Base-by-base conservation (phyloP, 2,888 invertebrate species). In the Ochropleura plecta region DNA sequence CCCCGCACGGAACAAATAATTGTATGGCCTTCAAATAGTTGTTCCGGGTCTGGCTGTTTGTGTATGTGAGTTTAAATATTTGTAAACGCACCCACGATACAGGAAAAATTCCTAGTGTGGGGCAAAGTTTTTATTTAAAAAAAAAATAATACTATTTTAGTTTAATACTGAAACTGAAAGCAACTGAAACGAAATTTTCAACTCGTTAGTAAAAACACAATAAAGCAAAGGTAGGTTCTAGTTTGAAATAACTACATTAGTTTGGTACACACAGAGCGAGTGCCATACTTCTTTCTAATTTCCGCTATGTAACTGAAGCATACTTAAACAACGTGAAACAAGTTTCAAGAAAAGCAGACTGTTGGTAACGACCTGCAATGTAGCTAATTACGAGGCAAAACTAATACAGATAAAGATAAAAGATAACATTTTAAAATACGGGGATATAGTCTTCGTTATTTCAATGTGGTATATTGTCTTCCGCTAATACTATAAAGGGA, bases 271-370 rank as follows among this genome's bases (percentile, higher is more conserved):
- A n/a, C 0, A 51, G 9, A 53, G 46, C 7, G 5, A 62, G n/a
- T 20, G 20, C 40, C 18, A 16, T 20, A 14, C n/a, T 18, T 16
- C 10, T 4, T 10, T 16, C 18, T 49, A 49, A 44, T 10, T 70
- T 60, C 8, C n/a, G 4, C 5, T 49, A 8, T 30, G 46, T 18
- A 62, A 73, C 53, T 30, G n/a, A 72, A 16, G 53, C 46, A 40
- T 40, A 51, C 9, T 60, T 60, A 16, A 72, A 59, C 20, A 72
- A 42, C 18, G 18, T 70, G 14, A 57, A 72, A 16, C 49, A 60
- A 60, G 12, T 71, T 30, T 73, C 42, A 70, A 48, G 18, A 51
- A 16, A 30, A 12, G 44, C n/a, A 46, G 51, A 48, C 12, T 18
- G 30, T 59, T 14, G 14, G 67, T n/a, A 53, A 67, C 12, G 40